Conservation (phyloP, 2,113 vertebrate species). For the Ictidomys tridecemlineatus region DNA sequence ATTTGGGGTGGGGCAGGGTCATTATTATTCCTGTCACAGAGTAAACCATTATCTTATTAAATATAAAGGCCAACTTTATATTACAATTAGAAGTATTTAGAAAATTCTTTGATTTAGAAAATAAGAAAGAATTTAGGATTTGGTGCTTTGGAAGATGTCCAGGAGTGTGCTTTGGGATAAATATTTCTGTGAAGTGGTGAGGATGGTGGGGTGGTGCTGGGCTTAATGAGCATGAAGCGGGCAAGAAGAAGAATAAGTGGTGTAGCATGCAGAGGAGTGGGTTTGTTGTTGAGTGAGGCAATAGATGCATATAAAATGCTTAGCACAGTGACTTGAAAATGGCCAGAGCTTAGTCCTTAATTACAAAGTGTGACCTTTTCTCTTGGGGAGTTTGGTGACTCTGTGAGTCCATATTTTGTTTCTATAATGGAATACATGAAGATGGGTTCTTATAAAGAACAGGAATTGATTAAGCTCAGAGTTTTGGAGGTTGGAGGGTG, state of each 20-base stretch:
- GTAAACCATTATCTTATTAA: not conserved
- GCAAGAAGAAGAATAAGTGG: not conserved
- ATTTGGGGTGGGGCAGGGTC: not conserved
- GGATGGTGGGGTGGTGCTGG: not conserved
- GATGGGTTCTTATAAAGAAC: not conserved
- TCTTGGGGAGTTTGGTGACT: not conserved
- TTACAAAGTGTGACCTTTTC: not conserved
- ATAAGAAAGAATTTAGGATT: conserved; percentile 1
- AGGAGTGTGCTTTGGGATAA: not conserved
- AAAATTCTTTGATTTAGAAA: not conserved
- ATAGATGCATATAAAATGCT: not conserved
- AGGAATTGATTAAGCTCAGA: not conserved
- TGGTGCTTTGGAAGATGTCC: not conserved
- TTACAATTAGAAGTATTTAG: too few relatives aligned
- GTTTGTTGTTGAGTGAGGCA: not conserved
- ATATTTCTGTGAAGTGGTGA: not conserved
- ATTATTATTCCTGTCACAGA: not conserved
- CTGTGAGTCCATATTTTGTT: not conserved
- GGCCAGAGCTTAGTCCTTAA: not conserved
- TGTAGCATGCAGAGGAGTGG: not conserved
- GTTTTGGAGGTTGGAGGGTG: not conserved
- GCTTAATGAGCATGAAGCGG: not conserved
- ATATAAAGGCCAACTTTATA: not conserved
- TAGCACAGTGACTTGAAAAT: not conserved
- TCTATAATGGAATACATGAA: not conserved